Conservation (phyloP, 2,797 vertebrate genomes). For the Chlorospingus flavigularis region DNA sequence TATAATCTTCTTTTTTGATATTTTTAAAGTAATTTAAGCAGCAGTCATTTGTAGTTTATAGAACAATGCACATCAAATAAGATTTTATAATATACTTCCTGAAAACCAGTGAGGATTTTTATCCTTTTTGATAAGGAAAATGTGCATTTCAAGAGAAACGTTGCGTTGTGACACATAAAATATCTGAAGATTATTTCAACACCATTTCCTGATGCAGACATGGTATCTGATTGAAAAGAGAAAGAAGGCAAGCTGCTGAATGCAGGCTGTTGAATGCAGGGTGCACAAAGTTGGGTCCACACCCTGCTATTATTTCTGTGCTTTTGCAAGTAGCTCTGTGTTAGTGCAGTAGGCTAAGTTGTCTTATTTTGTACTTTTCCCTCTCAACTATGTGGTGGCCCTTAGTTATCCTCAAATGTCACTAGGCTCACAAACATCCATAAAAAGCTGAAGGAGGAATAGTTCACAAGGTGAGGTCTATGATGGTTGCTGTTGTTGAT, state of each 20-base stretch:
- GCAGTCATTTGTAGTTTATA: background rate
- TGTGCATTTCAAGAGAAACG: background rate
- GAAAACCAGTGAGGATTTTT: background rate
- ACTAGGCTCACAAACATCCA: background rate
- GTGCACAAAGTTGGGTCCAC: background rate
- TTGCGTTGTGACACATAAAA: background rate
- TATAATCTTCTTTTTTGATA: background rate
- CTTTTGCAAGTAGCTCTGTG: background rate
- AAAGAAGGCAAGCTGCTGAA: background rate
- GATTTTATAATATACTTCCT: background rate
- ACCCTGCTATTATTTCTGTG: background rate
- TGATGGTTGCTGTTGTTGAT: background rate
- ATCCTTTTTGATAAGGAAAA: background rate
- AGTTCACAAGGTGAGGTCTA: background rate
- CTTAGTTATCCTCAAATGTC: background rate
- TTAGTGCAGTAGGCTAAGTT: background rate
- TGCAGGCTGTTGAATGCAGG: background rate
- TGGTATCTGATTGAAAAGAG: background rate
- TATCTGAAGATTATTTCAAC: background rate
- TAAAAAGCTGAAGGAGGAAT: background rate
- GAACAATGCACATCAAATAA: background rate
- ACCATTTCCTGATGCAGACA: background rate
- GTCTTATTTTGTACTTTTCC: background rate
- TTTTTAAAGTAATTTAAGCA: background rate
- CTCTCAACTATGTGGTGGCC: background rate